Evolutionary conservation across 2,113 vertebrate species (phyloP), one percentile per base, ranked within the genome.

Genomic region (Atlantisia rogersi): DNA sequence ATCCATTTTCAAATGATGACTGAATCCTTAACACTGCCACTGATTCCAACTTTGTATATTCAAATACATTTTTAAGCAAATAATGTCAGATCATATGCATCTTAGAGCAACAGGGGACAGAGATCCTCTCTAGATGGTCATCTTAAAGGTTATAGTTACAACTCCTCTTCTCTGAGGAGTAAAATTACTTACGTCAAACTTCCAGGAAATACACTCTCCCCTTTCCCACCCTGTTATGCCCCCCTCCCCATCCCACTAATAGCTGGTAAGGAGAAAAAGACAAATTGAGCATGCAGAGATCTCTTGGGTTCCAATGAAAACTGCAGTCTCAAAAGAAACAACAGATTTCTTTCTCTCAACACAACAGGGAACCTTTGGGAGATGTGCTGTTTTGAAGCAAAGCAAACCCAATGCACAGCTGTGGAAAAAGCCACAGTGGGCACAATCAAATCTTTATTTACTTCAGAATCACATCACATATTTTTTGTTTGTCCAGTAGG

Each of bases 401-500:
- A 80, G 62, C 77, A 75, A 84, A 78, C 11, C 15, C 69, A 68
- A 8, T 2, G 20, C 37, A 32, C 16, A 14, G 39, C 53, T 58
- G 53, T 53, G 62, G 24, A 25, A 88, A 73, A 62, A 53, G 31
- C 42, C 79, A 88, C 59, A 71, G 24, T 13, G 50, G 60, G 62
- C 73, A 96, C 56, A 88, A 52, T 25, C 73, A 76, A 69, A 78
- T 35, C 69, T 71, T 42, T 28, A 37, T 81, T 92, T 93, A 77
- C 55, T 56, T 62, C 68, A 86, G 68, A 80, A 63, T 86, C 53
- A 12, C 44, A 58, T 64, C 40, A 64, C 32, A 44, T 18, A 65
- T 21, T 85, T 74, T 32, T 42, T 75, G 56, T 60, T 94, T 94
- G 89, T 92, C 96, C 90, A 96, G 69, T 10, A 73, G 18, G 37